A percentile compares a stretch with the other conserved stretches of the same genome.
phyloP scores from a whole-genome alignment of 1,140 invertebrate species.

The Nixonia krombeini region DNA sequence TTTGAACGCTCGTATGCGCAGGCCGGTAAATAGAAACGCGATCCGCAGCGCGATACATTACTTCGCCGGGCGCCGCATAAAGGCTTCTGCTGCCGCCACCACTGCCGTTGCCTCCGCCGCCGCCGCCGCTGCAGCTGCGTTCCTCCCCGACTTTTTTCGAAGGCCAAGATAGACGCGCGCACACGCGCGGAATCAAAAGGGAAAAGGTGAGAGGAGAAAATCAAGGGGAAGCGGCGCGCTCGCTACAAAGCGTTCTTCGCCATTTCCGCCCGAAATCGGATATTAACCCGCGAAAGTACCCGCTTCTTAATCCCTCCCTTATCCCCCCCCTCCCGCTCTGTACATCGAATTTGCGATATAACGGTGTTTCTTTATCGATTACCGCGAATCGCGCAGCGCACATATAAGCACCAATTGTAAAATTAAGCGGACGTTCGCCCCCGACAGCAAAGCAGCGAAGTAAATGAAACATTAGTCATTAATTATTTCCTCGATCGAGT shows the following conservation, averaged over 20 bases:
- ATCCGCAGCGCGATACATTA: constrained; percentile 8
- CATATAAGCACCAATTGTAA: too few relatives aligned
- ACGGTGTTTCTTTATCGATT: too few relatives aligned
- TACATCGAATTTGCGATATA: too few relatives aligned
- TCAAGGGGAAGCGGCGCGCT: neutral
- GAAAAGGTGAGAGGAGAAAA: constrained; percentile 9
- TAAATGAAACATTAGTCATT: constrained; percentile 1
- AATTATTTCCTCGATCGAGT: constrained; percentile 1
- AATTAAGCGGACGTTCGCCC: too few relatives aligned
- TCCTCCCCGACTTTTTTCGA: neutral
- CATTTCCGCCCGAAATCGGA: constrained; percentile 1
- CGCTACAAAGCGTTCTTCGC: neutral
- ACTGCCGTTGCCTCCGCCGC: too few relatives aligned
- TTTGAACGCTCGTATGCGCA: constrained; percentile 10
- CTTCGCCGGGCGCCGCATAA: constrained; percentile 3
- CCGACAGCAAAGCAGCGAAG: too few relatives aligned
- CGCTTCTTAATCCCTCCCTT: neutral
- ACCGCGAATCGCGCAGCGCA: too few relatives aligned
- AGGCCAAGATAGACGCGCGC: neutral
- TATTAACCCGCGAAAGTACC: neutral
- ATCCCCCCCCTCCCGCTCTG: too few relatives aligned
- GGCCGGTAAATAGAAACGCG: constrained; percentile 11
- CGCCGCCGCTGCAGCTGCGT: constrained; percentile 2
- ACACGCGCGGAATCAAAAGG: constrained; percentile 7
- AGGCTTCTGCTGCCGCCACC: too few relatives aligned